Percentiles rank a stretch among this genome's conserved stretches.
phyloP scores from a whole-genome alignment of 1,140 invertebrate species.

The Drosophila novamexicana region DNA sequence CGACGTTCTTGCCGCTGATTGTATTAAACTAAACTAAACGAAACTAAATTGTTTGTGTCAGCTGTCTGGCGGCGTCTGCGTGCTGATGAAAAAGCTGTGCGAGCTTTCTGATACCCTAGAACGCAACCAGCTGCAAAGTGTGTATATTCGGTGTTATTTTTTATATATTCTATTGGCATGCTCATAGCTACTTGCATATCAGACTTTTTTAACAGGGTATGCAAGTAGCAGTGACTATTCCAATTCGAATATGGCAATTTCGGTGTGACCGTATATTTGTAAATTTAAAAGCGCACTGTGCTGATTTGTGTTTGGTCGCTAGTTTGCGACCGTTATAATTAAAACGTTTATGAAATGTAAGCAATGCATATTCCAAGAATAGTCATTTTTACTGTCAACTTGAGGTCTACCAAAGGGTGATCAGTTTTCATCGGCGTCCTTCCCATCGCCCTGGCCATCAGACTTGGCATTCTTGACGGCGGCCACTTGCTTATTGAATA shows the following conservation, averaged over 20 bases:
- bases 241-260: no score
- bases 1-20: constrained; percentile 9
- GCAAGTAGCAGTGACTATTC: no score
- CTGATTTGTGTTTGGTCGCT: no score
- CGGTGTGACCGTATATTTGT: no score
- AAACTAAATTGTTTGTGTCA: constrained; percentile 25
- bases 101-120: constrained; percentile 10
- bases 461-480: constrained; percentile 24
- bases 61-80: constrained; percentile 11
- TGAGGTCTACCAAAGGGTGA: neutral
- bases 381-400: neutral
- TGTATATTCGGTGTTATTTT: neutral
- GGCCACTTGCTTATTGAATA: constrained; percentile 54
- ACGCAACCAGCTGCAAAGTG: neutral
- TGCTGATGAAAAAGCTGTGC: constrained; percentile 17
- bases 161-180: no score
- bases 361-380: constrained; percentile 16
- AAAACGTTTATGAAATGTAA: neutral
- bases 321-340: constrained; percentile 22
- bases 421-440: constrained; percentile 2
- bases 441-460: neutral
- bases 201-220: no score
- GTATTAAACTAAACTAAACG: constrained; percentile 21
- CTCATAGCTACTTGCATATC: no score
- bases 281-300: no score